Base-by-base conservation (phyloP, 37 sponge, comb jelly and placozoan genomes). In the Halisarca cf. caerulea region DNA sequence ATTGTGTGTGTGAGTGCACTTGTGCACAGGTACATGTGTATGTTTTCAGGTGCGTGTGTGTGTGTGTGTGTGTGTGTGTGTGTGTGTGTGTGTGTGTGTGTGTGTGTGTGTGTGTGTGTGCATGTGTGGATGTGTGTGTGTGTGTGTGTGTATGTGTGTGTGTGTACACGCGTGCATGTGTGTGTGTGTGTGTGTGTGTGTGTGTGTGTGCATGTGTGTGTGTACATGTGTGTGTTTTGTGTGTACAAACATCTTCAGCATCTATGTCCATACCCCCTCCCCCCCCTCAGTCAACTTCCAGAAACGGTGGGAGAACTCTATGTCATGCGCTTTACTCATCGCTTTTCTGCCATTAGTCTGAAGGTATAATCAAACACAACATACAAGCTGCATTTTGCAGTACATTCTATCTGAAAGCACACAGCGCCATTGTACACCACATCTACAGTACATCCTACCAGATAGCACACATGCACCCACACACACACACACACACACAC, bases 241-340 rank as follows among this genome's bases (percentile, higher is more conserved):
- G 30, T 53, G 45, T 47, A 28, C 53, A 75, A 37, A 36, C 23
- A 18, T 66, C 24, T 30, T 59, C 0, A 18, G 39, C 40, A 58
- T 28, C 21, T 27, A 45, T 79, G 53, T 79, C 27, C 24, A 17
- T 71, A 11, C 6, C 60, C 0, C 17, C 34, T 2, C 36, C 17
- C n/a, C 1, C 58, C 36, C 36, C 57, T 39, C 66, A 90, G 93
- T 38, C 68, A 81, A 61, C 86, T 96, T 54, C 83, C 82, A 38
- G 85, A 82, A 60, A 92, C 53, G 30, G 80, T 92, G 0, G 97
- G 92, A 1, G 83, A 97, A 21, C 74, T 97, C 25, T 91, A 57
- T 82, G 97, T 97, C 18, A 87, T 85, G 0, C 90, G 89, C 25
- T 69, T 69, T 32, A 55, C 60, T 23, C 61, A 86, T 33, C 94